Base-by-base conservation (phyloP, 1,140 invertebrate species). In the Proales similis region DNA sequence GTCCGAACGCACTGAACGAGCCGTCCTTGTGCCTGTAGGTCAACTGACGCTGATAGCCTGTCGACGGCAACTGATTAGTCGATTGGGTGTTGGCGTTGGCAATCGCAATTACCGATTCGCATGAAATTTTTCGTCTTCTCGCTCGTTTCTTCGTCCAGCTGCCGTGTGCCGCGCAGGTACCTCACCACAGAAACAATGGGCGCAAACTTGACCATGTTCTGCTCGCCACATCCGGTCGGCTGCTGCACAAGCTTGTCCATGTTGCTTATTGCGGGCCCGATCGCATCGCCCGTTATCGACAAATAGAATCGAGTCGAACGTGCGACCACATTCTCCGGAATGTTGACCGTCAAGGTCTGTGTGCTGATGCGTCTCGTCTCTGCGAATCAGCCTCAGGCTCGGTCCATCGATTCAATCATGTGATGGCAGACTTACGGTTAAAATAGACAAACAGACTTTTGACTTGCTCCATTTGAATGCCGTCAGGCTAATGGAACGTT, bases 1-100 rank as follows among this genome's bases (percentile, higher is more conserved):
- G 80, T 29, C 88, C 90, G 72, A 95, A 96, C 5, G 89, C 86
- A 72, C 89, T 91, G 71, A 96, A 99, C 0, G 91, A 95, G 2
- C 91, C 90, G 74, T 97, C 93, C 4, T 77, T 70, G 65, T 87
- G 84, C 48, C 84, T 84, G 73, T 90, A 98, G 0, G 86, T 90
- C 66, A 98, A 79, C 71, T 97, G 83, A 65, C 90, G 81, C 70
- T 98, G 93, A 71, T 93, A 92, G 3, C 90, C 89, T 36, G 11
- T 36, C 17, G n/a, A 36, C 33, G n/a, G n/a, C n/a, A n/a, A n/a
- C n/a, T n/a, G n/a, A n/a, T n/a, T n/a, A n/a, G n/a, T n/a, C n/a
- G n/a, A n/a, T n/a, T n/a, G n/a, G n/a, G n/a, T n/a, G n/a, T n/a
- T n/a, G n/a, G n/a, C n/a, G n/a, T n/a, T n/a, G n/a, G n/a, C n/a